Base-by-base conservation (phyloP, 2,113 vertebrate genomes). In the Hypocryptadius cinnamomeus region DNA sequence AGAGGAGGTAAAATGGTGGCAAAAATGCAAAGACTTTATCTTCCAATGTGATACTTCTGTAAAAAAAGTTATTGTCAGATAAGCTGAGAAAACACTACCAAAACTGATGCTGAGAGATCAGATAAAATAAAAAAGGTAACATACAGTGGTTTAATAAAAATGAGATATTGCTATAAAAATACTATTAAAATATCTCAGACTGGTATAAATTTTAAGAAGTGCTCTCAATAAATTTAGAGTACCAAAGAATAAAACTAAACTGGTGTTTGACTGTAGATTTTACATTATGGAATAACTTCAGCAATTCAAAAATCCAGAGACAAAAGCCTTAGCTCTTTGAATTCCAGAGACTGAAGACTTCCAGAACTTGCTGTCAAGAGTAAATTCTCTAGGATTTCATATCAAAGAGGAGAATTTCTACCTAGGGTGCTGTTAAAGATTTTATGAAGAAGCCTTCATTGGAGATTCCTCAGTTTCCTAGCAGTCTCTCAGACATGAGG, bases 331-430 rank as follows among this genome's bases (percentile, higher is more conserved):
- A 54, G 66, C 27, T 47, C 31, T 87, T 76, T 81, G 85, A 85
- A 94, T 93, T 92, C 60, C 89, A 85, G 50, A 76, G 66, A 61
- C 76, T 97, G 94, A 95, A 92, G 87, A 44, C 61, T 96, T 96
- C 91, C 94, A 97, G 93, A 90, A 87, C 74, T 80, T 84, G 35
- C 80, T 96, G 95, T 92, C 95, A 97, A 39, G 69, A 87, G 44
- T 92, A 94, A 94, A 92, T 88, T 94, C 85, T 96, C 79, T 65
- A 92, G 91, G 91, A 94, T 97, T 90, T 93, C 81, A 51, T 92
- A 94, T 94, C 88, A 95, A 96, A 94, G 93, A 85, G 40, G 37
- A 78, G 54, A 76, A 51, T 92, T 93, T 91, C 90, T 94, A 84
- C 21, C 72, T 89, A 66, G 56, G 54, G 88, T 93, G 37, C 82